A percentile compares a stretch with the other conserved stretches of the same genome.
These are phyloP conservation scores for Neogobius melanostomus DNA, from an alignment of 2,113 vertebrate species.

Conservation along the genomic window DNA sequence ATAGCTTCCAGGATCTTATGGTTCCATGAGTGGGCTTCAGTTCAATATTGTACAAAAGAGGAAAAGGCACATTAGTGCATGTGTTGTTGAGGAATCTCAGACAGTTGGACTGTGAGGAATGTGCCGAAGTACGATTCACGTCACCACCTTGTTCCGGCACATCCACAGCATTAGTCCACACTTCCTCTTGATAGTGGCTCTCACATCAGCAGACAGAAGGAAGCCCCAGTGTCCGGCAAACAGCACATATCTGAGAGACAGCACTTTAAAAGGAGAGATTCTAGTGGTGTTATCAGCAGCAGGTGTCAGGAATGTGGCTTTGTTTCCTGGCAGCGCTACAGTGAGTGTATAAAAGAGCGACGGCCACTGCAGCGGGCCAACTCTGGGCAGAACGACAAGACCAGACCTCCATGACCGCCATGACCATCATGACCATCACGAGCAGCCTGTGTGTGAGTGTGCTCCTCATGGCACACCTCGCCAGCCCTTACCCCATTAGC, in stretches of 20 bases:
- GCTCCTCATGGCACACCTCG: conserved; percentile 67
- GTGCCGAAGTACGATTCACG: not conserved
- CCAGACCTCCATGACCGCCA: conserved; percentile 11
- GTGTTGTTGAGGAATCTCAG: not conserved
- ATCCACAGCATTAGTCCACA: not conserved
- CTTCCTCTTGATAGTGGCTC: not conserved
- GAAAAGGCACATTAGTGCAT: too few relatives aligned
- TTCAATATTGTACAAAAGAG: too few relatives aligned
- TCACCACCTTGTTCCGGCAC: not conserved
- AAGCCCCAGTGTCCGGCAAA: conserved; percentile 58
- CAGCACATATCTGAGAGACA: conserved; percentile 56
- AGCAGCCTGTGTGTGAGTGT: conserved; percentile 43
- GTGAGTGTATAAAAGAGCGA: conserved; percentile 71
- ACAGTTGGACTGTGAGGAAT: not conserved
- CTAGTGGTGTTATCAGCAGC: conserved; percentile 75
- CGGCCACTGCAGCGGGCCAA: conserved; percentile 21
- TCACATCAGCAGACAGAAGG: conserved; percentile 21
- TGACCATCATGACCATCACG: conserved; percentile 50
- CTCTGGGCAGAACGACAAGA: conserved; percentile 22
- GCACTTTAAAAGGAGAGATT: conserved; percentile 78
- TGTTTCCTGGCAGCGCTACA: conserved; percentile 72
- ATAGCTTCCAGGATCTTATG: too few relatives aligned
- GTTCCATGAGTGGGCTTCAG: too few relatives aligned
- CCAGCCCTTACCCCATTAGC: conserved; percentile 69
- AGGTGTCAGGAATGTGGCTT: conserved; percentile 77